Percentiles rank a stretch among this genome's conserved stretches.
Evolutionary conservation across 2,113 vertebrate genomes (phyloP).

Genomic region (Tricholaema leucomelas): DNA sequence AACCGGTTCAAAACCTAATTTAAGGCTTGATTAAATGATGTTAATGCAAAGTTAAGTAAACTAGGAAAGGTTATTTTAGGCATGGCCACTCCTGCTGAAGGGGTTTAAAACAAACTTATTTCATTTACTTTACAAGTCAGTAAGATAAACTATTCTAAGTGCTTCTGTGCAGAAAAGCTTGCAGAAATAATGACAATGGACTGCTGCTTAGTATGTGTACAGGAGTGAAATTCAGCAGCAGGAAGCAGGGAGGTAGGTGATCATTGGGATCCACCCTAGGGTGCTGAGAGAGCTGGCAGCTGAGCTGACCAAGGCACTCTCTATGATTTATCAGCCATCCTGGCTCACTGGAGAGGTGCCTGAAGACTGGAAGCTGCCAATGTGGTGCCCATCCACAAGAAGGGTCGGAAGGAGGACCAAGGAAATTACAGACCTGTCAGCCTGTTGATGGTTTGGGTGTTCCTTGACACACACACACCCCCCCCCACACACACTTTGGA

Average conservation of each 20-base stretch:
- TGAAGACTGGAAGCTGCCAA: too few species aligned
- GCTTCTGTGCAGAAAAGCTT: conserved; percentile 13
- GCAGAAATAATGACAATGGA: neutral
- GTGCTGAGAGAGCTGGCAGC: too few species aligned
- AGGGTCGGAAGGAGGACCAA: too few species aligned
- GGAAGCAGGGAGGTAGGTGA: neutral
- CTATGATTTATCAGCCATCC: too few species aligned
- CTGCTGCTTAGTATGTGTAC: neutral
- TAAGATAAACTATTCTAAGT: conserved; percentile 43
- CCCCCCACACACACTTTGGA: too few species aligned
- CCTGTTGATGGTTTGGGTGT: too few species aligned
- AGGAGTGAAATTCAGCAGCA: neutral
- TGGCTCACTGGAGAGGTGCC: too few species aligned
- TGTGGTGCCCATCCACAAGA: too few species aligned
- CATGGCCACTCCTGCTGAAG: neutral
- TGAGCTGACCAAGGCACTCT: too few species aligned
- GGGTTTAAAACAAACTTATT: conserved; percentile 17
- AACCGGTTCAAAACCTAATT: conserved; percentile 31
- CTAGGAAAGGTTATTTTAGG: conserved; percentile 35
- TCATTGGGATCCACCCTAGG: too few species aligned
- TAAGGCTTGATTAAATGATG: conserved; percentile 45
- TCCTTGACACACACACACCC: too few species aligned
- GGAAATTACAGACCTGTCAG: too few species aligned
- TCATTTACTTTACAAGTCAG: conserved; percentile 42
- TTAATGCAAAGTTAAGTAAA: conserved; percentile 39